A percentile compares a stretch with the other conserved stretches of the same genome.
Evolutionary conservation across 1,140 invertebrate species (phyloP).

Genomic region (Anthonomus grandis): DNA sequence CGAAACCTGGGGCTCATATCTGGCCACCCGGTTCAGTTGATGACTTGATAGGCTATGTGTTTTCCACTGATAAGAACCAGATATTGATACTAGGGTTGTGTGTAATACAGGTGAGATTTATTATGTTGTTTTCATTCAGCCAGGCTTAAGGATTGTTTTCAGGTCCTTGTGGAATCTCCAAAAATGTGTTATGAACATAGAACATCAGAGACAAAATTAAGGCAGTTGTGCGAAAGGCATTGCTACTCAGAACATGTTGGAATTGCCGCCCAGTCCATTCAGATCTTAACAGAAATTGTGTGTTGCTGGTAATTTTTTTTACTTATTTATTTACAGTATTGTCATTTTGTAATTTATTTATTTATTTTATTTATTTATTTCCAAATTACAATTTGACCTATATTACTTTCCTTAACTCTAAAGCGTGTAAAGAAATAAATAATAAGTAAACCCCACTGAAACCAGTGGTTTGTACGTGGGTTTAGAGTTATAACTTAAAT

Average conservation of each 20-base stretch:
- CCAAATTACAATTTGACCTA: too few species aligned
- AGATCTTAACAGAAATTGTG: slow-evolving; percentile 63
- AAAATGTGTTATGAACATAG: slow-evolving; percentile 54
- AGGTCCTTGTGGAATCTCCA: slow-evolving; percentile 56
- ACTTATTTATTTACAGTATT: too few species aligned
- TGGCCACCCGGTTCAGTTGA: slow-evolving; percentile 68
- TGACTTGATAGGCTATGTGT: slow-evolving; percentile 42
- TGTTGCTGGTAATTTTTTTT: slow-evolving; percentile 52
- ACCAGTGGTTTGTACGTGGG: too few species aligned
- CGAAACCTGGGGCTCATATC: slow-evolving; percentile 72
- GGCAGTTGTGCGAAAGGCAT: slow-evolving; percentile 54
- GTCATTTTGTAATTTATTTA: too few species aligned
- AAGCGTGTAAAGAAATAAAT: too few species aligned
- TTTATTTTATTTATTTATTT: too few species aligned
- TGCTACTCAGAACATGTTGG: slow-evolving; percentile 61
- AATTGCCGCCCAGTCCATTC: slow-evolving; percentile 66
- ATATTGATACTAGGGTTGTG: slow-evolving; percentile 48
- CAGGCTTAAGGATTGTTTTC: slow-evolving; percentile 44
- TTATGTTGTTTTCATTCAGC: neutral
- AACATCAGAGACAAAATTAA: slow-evolving; percentile 52
- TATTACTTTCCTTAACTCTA: too few species aligned
- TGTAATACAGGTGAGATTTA: slow-evolving; percentile 28
- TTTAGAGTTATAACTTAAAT: too few species aligned
- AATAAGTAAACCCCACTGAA: too few species aligned
- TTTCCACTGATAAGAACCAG: slow-evolving; percentile 35